These are phyloP conservation scores for Empis livida DNA, from an alignment of 2,888 invertebrate species.

Conservation along the genomic window DNA sequence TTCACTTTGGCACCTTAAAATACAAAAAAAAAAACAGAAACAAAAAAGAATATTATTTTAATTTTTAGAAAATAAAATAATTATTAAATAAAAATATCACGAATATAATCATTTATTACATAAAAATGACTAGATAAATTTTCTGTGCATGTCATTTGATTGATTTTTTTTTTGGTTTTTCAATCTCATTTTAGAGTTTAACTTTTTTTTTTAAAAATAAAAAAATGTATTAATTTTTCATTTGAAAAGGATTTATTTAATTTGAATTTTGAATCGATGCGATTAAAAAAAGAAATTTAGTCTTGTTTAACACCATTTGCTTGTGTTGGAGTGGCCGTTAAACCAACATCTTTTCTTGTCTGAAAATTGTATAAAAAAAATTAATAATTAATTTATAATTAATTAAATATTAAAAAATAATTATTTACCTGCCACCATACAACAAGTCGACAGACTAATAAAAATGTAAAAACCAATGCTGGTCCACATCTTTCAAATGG, in stretches of 20 bases:
- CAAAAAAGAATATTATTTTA: too few species aligned
- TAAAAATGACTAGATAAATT: too few species aligned
- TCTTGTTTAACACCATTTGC: conserved; percentile 51
- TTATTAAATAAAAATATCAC: too few species aligned
- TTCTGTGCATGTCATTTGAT: conserved; percentile 2
- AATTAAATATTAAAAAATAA: background rate
- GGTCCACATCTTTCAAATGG: conserved; percentile 85
- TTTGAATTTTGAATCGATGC: too few species aligned
- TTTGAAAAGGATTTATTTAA: background rate
- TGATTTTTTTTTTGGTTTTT: conserved; percentile 6
- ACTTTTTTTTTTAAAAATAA: conserved; percentile 1
- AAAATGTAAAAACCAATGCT: conserved; percentile 82
- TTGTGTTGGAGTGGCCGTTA: conserved; percentile 36
- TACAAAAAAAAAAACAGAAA: too few species aligned
- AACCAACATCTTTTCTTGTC: conserved; percentile 43
- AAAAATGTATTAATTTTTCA: too few species aligned
- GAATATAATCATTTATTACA: too few species aligned
- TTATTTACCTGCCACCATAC: conserved; percentile 48
- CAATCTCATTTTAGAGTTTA: conserved; percentile 10
- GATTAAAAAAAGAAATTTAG: conserved; percentile 23
- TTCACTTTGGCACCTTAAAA: too few species aligned
- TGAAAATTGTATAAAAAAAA: conserved; percentile 27
- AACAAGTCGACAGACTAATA: conserved; percentile 78
- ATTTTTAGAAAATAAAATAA: too few species aligned
- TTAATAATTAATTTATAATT: background rate